phyloP scores from a whole-genome alignment of 2,113 vertebrate genomes.

The Illadopsis cleaveri region DNA sequence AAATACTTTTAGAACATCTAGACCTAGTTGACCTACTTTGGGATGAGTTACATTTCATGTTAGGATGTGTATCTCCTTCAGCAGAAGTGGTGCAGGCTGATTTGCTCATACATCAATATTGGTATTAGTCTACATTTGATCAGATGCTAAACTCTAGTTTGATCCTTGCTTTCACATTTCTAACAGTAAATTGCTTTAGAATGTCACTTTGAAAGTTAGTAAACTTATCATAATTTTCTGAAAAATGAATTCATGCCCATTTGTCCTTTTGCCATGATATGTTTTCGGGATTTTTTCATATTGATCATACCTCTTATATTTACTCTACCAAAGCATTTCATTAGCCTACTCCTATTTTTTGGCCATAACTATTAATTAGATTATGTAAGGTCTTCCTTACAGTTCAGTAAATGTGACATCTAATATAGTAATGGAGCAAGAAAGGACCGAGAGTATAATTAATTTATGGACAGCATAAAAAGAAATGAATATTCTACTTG shows the following conservation, averaged over 20 bases:
- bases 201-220: background rate
- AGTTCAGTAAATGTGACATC: background rate
- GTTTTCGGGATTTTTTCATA: background rate
- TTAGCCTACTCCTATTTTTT: background rate
- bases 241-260: background rate
- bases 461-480: background rate
- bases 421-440: background rate
- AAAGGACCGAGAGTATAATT: background rate
- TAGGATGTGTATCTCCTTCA: background rate
- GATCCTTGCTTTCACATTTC: background rate
- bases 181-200: background rate
- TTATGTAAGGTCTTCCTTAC: background rate
- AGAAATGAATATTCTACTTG: background rate
- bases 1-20: background rate
- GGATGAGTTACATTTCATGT: background rate
- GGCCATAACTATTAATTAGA: background rate
- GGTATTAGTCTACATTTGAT: background rate
- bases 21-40: background rate
- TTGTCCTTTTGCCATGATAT: background rate
- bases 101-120: background rate
- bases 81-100: background rate
- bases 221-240: background rate
- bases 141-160: background rate
- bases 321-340: background rate
- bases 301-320: background rate